phyloP scores from a whole-genome alignment of 2,888 invertebrate genomes.

The Lagria hirta region DNA sequence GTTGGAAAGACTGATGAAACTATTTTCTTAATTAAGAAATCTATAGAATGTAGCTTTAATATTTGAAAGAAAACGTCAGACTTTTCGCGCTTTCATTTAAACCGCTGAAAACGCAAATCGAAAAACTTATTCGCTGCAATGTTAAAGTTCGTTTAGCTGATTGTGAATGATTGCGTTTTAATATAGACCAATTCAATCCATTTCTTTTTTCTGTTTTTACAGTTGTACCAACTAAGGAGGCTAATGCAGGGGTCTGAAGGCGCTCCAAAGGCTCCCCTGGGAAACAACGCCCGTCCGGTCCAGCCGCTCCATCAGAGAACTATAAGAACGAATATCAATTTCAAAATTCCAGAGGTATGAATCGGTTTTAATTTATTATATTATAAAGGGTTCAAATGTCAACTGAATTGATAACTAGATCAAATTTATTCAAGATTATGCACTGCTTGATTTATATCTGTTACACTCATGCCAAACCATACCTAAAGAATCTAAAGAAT shows the following conservation, averaged over 20 bases:
- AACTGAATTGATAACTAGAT: too few relatives aligned
- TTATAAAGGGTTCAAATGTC: too few relatives aligned
- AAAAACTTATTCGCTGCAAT: conserved; percentile 4
- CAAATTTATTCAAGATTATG: too few relatives aligned
- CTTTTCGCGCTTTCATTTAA: too few relatives aligned
- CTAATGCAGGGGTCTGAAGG: conserved; percentile 87
- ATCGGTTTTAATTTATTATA: conserved; percentile 27
- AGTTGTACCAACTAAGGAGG: conserved; percentile 85
- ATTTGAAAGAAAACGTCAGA: too few relatives aligned
- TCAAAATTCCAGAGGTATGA: conserved; percentile 66
- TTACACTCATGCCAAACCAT: too few relatives aligned
- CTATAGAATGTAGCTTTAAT: too few relatives aligned
- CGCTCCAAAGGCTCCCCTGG: conserved; percentile 87
- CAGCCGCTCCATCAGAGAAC: conserved; percentile 91
- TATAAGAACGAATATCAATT: conserved; percentile 96
- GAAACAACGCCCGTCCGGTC: conserved; percentile 92
- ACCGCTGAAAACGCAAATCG: conserved; percentile 4
- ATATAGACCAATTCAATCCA: conserved; percentile 2
- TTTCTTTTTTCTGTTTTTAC: conserved; percentile 42
- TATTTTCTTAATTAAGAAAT: too few relatives aligned
- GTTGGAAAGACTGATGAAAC: too few relatives aligned
- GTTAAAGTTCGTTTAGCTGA: conserved; percentile 8
- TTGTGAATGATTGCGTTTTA: conserved; percentile 14
- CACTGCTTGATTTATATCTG: too few relatives aligned
- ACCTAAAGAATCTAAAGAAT: too few relatives aligned